Conservation (phyloP, 2,797 vertebrate genomes). For the Lophotriccus pileatus region DNA sequence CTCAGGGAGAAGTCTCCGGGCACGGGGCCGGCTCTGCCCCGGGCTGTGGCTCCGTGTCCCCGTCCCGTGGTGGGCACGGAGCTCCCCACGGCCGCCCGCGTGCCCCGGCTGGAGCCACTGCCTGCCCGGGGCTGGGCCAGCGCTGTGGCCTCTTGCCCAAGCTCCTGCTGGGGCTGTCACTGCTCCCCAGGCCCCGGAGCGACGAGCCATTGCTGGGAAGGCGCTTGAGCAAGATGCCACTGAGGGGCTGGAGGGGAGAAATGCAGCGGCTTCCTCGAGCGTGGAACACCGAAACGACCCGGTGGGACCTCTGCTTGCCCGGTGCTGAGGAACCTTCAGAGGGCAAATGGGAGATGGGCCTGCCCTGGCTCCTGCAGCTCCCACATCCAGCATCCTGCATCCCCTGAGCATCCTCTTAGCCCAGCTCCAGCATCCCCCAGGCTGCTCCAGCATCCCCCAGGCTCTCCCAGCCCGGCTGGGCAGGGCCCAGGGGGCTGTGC, state of each 20-base stretch:
- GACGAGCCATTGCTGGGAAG: not conserved
- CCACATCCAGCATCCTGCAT: not conserved
- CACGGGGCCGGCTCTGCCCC: not conserved
- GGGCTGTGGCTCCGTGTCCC: not conserved
- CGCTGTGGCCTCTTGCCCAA: not conserved
- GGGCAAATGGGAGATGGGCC: accelerated
- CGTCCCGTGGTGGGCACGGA: not conserved
- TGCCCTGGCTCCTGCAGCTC: not conserved
- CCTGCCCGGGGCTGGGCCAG: not conserved
- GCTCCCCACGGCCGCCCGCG: not conserved
- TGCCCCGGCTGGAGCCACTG: not conserved
- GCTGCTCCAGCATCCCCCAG: not conserved
- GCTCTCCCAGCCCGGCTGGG: accelerated
- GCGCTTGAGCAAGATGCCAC: slow-evolving; percentile 28
- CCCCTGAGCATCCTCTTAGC: not conserved
- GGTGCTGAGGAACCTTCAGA: not conserved
- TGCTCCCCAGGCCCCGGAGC: not conserved
- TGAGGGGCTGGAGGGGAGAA: not conserved
- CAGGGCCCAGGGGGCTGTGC: accelerated
- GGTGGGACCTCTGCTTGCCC: not conserved
- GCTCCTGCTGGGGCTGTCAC: not conserved
- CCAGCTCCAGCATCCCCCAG: not conserved
- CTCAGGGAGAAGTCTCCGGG: not conserved
- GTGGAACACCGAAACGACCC: not conserved
- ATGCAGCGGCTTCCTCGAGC: not conserved